Conservation (phyloP, 92 coral and sea anemone species). For the Blastomussa wellsi region DNA sequence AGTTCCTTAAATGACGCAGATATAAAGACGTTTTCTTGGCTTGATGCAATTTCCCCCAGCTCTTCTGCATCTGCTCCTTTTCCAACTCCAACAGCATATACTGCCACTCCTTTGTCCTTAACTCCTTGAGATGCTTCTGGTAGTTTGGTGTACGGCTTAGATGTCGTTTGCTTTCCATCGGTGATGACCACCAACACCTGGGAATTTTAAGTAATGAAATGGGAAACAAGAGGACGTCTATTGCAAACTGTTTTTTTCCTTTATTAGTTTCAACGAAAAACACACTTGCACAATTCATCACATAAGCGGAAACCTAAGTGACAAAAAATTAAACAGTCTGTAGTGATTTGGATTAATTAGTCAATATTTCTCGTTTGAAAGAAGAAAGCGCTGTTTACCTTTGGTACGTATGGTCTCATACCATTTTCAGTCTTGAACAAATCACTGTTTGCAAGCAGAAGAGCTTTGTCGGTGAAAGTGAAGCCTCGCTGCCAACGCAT, state of each 20-base stretch:
- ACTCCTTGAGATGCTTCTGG: slow-evolving; percentile 34
- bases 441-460: slow-evolving; percentile 37
- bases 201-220: neutral
- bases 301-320: too few relatives aligned
- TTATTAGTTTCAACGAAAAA: too few relatives aligned
- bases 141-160: slow-evolving; percentile 37
- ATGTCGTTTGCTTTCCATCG: slow-evolving; percentile 56
- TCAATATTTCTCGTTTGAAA: neutral
- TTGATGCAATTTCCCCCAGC: slow-evolving; percentile 55
- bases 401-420: slow-evolving; percentile 37
- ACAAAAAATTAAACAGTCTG: neutral
- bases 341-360: neutral
- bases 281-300: too few relatives aligned
- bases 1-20: slow-evolving; percentile 35
- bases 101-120: slow-evolving; percentile 47
- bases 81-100: slow-evolving; percentile 65
- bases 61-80: slow-evolving; percentile 30
- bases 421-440: slow-evolving; percentile 26
- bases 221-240: too few relatives aligned
- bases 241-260: too few relatives aligned
- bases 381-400: neutral
- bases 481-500: slow-evolving; percentile 49
- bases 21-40: slow-evolving; percentile 34
- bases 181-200: slow-evolving; percentile 55
- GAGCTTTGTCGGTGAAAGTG: slow-evolving; percentile 39